A percentile compares a stretch with the other conserved stretches of the same genome.
Evolutionary conservation across 2,888 invertebrate species (phyloP).

Genomic region (Callinectes sapidus): DNA sequence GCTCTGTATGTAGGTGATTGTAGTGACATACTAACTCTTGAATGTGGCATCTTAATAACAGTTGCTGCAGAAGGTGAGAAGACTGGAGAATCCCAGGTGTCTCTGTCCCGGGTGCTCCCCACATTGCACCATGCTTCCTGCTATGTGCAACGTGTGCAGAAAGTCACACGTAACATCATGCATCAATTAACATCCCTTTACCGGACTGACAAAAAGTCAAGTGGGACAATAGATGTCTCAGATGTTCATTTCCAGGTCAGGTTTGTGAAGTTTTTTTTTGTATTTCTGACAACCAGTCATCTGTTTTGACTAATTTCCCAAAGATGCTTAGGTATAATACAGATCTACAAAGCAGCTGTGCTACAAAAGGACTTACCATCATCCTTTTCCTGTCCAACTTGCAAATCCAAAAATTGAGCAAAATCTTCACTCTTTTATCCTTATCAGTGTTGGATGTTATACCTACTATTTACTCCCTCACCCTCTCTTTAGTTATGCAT

Average conservation of each 20-base stretch:
- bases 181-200: slow-evolving; percentile 70
- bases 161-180: slow-evolving; percentile 61
- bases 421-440: no score
- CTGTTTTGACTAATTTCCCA: no score
- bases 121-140: slow-evolving; percentile 61
- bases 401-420: no score
- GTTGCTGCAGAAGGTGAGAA: slow-evolving; percentile 51
- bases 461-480: not conserved
- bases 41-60: not conserved
- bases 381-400: no score
- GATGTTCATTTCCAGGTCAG: slow-evolving; percentile 68
- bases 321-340: no score
- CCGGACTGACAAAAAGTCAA: slow-evolving; percentile 47
- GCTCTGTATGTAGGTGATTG: not conserved
- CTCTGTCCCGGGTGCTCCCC: slow-evolving; percentile 64
- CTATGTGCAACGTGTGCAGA: slow-evolving; percentile 52
- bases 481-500: not conserved
- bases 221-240: slow-evolving; percentile 53
- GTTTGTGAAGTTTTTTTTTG: not conserved
- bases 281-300: slow-evolving; percentile 49
- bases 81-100: slow-evolving; percentile 56
- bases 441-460: not conserved
- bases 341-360: no score
- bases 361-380: no score
- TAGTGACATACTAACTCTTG: not conserved